Percentiles rank a stretch among this genome's conserved stretches.
Conservation (phyloP, 2,888 invertebrate species). For the Meteorus colon region DNA sequence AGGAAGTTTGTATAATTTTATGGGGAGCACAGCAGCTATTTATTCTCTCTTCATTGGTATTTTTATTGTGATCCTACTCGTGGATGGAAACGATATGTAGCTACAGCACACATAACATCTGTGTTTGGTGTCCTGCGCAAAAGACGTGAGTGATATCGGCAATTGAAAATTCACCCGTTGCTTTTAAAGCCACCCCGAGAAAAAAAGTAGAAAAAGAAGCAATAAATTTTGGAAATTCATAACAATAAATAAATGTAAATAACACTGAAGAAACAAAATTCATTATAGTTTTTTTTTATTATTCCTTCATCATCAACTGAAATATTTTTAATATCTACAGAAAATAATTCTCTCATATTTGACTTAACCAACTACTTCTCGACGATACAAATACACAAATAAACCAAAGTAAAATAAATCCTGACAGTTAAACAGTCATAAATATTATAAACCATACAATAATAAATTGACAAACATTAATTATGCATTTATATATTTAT, state of each 20-base stretch:
- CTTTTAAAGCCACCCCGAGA: background rate
- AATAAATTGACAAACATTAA: background rate
- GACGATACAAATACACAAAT: background rate
- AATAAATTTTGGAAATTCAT: background rate
- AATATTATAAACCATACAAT: background rate
- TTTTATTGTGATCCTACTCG: background rate
- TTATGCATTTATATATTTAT: conserved; percentile 18
- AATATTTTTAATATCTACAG: background rate
- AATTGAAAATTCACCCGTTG: background rate
- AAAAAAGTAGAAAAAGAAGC: background rate
- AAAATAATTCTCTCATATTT: background rate
- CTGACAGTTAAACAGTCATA: background rate
- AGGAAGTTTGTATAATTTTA: conserved; percentile 3
- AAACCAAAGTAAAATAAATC: background rate
- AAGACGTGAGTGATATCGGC: background rate
- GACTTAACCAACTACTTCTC: background rate
- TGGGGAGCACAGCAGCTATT: background rate
- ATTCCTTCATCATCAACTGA: background rate
- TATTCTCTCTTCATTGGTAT: conserved; percentile 26
- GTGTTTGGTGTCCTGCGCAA: background rate
- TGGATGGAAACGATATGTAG: background rate
- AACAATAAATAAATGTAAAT: background rate
- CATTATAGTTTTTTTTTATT: background rate
- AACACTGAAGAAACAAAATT: background rate
- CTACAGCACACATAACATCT: background rate